Percentiles rank a stretch among this genome's conserved stretches.
These are phyloP conservation scores for Chionodraco myersi DNA, from an alignment of 2,113 vertebrate species.

Conservation along the genomic window DNA sequence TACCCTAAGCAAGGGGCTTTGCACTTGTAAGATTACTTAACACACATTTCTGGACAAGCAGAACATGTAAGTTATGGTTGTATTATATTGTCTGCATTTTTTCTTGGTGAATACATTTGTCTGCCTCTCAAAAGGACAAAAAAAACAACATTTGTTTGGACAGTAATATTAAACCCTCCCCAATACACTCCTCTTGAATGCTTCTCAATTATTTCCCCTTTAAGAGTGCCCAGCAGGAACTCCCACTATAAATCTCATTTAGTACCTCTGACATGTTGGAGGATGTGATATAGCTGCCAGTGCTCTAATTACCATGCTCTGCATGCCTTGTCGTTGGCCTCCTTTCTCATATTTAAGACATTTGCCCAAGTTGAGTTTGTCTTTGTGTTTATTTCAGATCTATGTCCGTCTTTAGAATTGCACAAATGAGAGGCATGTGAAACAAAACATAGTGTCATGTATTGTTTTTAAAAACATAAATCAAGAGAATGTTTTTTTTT, in stretches of 20 bases:
- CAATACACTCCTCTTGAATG: constrained; percentile 38
- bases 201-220: constrained; percentile 46
- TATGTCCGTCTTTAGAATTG: constrained; percentile 20
- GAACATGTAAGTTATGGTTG: constrained; percentile 6
- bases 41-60: constrained; percentile 24
- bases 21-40: constrained; percentile 39
- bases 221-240: constrained; percentile 61
- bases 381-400: constrained; percentile 31
- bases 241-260: constrained; percentile 70
- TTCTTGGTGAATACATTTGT: constrained; percentile 33
- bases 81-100: constrained; percentile 13
- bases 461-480: constrained; percentile 53
- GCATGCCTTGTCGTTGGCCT: constrained; percentile 46
- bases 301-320: constrained; percentile 63
- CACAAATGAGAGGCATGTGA: constrained; percentile 38
- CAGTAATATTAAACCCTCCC: constrained; percentile 25
- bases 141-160: constrained; percentile 36
- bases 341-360: constrained; percentile 40
- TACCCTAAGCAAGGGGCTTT: constrained; percentile 46
- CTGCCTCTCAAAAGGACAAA: constrained; percentile 16
- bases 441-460: constrained; percentile 45
- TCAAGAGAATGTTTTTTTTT: constrained; percentile 57
- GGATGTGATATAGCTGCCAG: constrained; percentile 60
- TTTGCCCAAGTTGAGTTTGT: constrained; percentile 25
- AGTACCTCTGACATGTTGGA: constrained; percentile 63